Conservation (phyloP, 2,888 invertebrate genomes). For the Trissolcus japonicus region DNA sequence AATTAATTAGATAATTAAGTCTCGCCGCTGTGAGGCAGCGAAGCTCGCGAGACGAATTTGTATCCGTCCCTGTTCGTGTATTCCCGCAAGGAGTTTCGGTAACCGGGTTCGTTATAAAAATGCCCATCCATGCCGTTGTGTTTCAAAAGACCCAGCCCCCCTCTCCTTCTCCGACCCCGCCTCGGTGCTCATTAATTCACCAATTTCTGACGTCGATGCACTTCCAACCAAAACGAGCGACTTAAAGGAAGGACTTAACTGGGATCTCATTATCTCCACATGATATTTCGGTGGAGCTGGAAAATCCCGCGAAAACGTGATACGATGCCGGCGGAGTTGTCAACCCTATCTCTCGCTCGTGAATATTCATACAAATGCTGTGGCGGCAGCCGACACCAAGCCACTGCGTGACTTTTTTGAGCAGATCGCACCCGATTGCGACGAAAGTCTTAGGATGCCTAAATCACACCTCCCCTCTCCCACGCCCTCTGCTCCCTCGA, state of each 20-base stretch:
- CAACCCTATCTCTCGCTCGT: constrained; percentile 41
- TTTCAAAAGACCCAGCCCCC: constrained; percentile 58
- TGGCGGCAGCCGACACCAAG: constrained; percentile 11
- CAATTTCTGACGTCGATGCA: constrained; percentile 60
- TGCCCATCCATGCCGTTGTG: constrained; percentile 59
- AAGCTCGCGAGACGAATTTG: constrained; percentile 51
- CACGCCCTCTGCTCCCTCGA: background rate
- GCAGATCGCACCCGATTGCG: constrained; percentile 44
- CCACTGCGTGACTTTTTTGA: constrained; percentile 24
- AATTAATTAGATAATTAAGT: constrained; percentile 77
- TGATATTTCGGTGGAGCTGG: constrained; percentile 60
- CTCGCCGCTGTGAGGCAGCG: constrained; percentile 61
- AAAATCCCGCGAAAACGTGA: constrained; percentile 59
- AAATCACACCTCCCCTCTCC: constrained; percentile 10
- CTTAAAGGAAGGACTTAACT: constrained; percentile 66
- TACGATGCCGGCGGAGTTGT: constrained; percentile 13
- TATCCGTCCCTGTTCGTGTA: constrained; percentile 36
- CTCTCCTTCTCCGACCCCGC: constrained; percentile 2
- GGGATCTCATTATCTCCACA: constrained; percentile 71
- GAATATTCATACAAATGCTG: constrained; percentile 62
- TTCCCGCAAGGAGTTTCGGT: constrained; percentile 57
- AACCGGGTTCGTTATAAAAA: constrained; percentile 67
- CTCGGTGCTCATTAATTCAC: constrained; percentile 64
- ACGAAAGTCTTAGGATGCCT: constrained; percentile 23
- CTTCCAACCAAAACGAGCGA: constrained; percentile 53